Evolutionary conservation across 1,140 invertebrate species (phyloP).

Genomic region (Drosophila sucinea): DNA sequence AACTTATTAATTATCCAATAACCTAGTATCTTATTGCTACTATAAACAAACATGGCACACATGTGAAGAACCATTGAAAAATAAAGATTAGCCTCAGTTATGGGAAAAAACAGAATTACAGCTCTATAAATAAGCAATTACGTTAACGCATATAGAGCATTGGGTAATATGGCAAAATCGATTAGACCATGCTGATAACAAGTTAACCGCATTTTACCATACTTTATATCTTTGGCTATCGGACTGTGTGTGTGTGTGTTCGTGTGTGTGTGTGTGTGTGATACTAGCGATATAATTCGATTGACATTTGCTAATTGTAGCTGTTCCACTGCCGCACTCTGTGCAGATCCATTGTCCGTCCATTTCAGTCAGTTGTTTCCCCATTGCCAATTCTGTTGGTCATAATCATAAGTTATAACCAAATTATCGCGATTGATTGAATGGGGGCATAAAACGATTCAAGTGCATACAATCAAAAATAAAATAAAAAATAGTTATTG

Average conservation of each 20-base stretch:
- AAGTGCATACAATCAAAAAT: slow-evolving; percentile 44
- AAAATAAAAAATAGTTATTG: slow-evolving; percentile 46
- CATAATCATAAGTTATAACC: slow-evolving; percentile 25
- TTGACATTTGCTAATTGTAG: neutral
- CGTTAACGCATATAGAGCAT: neutral
- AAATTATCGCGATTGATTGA: slow-evolving; percentile 37
- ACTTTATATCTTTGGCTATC: neutral
- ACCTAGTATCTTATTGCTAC: slow-evolving; percentile 48
- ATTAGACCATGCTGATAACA: slow-evolving; percentile 18
- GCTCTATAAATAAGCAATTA: slow-evolving; percentile 49
- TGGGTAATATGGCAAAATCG: neutral
- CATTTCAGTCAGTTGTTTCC: neutral
- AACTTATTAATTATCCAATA: slow-evolving; percentile 27
- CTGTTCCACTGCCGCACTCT: slow-evolving; percentile 9
- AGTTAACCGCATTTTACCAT: too few relatives aligned
- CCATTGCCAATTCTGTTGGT: slow-evolving; percentile 14
- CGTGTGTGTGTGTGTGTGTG: neutral
- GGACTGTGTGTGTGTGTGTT: neutral
- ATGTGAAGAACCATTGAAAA: slow-evolving; percentile 16
- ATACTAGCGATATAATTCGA: slow-evolving; percentile 13
- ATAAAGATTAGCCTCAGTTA: slow-evolving; percentile 60
- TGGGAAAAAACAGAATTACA: slow-evolving; percentile 37
- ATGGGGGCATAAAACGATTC: slow-evolving; percentile 41
- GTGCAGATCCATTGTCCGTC: slow-evolving; percentile 6
- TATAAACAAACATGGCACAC: slow-evolving; percentile 43